Base-by-base conservation (phyloP, 2,113 vertebrate genomes). In the Passer montanus region DNA sequence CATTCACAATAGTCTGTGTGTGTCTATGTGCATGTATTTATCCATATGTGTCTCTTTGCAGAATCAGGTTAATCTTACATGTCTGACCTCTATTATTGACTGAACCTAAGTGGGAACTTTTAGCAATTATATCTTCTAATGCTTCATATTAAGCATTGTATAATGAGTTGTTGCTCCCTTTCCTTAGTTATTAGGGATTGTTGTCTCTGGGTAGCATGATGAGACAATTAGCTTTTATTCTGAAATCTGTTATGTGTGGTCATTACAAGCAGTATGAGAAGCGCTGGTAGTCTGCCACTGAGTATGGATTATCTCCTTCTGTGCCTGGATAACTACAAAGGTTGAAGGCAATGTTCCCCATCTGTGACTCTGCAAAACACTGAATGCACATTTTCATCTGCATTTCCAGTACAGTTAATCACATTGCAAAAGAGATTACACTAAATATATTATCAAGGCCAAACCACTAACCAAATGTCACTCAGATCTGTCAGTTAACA, bases 311-410 rank as follows among this genome's bases (percentile, higher is more conserved):
- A 95, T 94, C 49, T 83, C 83, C 94, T 97, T 93, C 94, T 93
- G 85, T 96, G 95, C 85, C 62, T 81, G 85, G 91, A 92, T 91
- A 91, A 66, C 91, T 97, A 87, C 70, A 92, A 94, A 97, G 95
- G 64, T 93, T 95, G 63, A 76, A 95, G 82, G 74, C 93, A 96
- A 94, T 95, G 82, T 62, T 95, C 28, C 30, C 78, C 95, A 97
- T 97, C 95, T 97, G 96, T 30, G n/a, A 92, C 70, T 87, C 66
- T 96, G 96, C 91, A 95, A 96, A 95, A 96, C 93, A 96, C 93
- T 96, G 95, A 97, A 89, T 90, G 89, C 62, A 95, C 73, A 73
- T 96, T 97, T 96, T 93, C 78, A 84, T 82, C 93, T 96, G 94
- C 80, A 93, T 89, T 94, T 87, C 56, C 87, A 94, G 81, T 92